Evolutionary conservation across 2,113 vertebrate genomes (phyloP).

Genomic region (Laticauda colubrina): DNA sequence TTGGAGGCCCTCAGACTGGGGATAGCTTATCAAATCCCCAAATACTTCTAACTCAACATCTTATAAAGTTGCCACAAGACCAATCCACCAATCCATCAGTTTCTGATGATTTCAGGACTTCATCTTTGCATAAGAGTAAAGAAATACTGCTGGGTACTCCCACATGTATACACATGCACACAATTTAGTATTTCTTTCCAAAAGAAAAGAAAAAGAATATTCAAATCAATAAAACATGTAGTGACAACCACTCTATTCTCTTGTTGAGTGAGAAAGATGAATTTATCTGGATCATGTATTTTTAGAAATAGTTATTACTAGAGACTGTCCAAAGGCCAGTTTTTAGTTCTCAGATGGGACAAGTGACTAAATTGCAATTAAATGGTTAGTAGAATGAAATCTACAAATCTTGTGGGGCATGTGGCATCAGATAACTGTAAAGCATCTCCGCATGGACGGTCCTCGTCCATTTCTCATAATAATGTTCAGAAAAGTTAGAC

Average conservation of each 20-base stretch:
- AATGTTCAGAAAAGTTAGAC: constrained; percentile 28
- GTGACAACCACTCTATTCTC: background rate
- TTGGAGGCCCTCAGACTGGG: background rate
- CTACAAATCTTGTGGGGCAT: background rate
- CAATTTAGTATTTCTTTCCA: background rate
- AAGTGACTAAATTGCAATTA: background rate
- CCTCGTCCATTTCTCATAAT: constrained; percentile 35
- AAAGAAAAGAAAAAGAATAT: background rate
- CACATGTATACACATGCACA: background rate
- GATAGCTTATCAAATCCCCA: background rate
- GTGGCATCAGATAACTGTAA: constrained; percentile 9
- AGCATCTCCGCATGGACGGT: constrained; percentile 33
- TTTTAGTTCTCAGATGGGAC: background rate
- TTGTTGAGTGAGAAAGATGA: background rate
- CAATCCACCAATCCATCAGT: background rate
- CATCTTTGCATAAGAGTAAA: background rate
- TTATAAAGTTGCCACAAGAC: background rate
- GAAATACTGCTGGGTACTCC: background rate
- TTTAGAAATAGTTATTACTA: background rate
- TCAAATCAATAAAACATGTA: background rate
- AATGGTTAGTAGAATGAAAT: background rate
- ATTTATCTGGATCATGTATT: background rate
- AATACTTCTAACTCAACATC: background rate
- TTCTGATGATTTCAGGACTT: background rate
- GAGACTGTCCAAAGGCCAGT: background rate